Percentiles rank a stretch among this genome's conserved stretches.
phyloP scores from a whole-genome alignment of 2,113 vertebrate species.

The Chlorodrepanis virens region DNA sequence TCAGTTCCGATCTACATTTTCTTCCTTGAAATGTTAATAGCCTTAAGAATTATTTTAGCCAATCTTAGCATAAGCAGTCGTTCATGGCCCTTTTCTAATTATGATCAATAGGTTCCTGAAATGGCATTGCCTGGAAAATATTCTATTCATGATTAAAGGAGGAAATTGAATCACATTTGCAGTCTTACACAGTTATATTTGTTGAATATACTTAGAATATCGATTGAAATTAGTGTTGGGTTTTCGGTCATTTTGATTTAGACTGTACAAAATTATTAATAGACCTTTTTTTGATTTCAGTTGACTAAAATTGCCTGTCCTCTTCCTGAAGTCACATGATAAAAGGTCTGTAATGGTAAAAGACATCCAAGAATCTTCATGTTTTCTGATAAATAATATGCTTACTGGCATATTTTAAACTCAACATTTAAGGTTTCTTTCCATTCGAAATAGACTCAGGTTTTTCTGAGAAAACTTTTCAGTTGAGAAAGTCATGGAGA shows the following conservation, averaged over 20 bases:
- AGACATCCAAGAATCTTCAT: background rate
- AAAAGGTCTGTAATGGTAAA: background rate
- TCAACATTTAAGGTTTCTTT: background rate
- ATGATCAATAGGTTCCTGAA: background rate
- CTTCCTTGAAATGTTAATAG: conserved; percentile 1
- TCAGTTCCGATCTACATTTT: background rate
- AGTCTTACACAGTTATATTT: background rate
- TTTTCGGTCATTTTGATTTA: background rate
- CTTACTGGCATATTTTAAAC: background rate
- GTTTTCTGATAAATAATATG: background rate
- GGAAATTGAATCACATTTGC: background rate
- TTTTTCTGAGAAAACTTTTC: background rate
- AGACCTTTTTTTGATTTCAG: background rate
- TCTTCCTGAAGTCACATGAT: background rate
- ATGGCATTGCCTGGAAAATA: background rate
- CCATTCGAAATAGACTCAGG: background rate
- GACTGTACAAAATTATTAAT: background rate
- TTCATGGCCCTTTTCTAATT: background rate
- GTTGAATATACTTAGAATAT: background rate
- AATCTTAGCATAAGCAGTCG: background rate
- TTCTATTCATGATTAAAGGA: background rate
- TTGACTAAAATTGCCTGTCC: background rate
- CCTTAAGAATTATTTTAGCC: background rate
- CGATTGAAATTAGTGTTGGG: background rate
- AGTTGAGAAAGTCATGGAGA: background rate